Base-by-base conservation (phyloP, 2,113 vertebrate genomes). In the Megalops atlanticus region DNA sequence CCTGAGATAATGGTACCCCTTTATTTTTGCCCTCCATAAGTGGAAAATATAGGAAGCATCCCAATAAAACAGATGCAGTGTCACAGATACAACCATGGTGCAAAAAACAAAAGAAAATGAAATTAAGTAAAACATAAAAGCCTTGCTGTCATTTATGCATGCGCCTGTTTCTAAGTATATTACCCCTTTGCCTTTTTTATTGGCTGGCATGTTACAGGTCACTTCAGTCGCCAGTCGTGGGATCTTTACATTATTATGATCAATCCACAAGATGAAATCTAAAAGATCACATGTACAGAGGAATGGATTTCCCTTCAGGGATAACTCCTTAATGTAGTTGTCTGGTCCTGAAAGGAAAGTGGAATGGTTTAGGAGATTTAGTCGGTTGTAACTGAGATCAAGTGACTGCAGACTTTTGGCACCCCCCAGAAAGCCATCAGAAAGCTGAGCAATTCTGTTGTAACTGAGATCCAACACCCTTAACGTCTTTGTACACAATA, bases 11-110 rank as follows among this genome's bases (percentile, higher is more conserved):
- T 12, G 86, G 80, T 91, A 95, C 15, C 91, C 93, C 88, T 90
- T 90, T 1, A 93, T 12, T 77, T 90, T 94, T 0, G 89, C 92
- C 79, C 85, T 91, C 52, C 89, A 80, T 78, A 90, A 91, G n/a
- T 87, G 86, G n/a, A 93, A 89, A 39, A 92, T 85, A 33, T 94
- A 94, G 69, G 85, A 90, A 0, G 83, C 84, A 71, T 94, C 93
- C 94, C 94, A 96, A 85, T 94, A 94, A 90, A 95, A 96, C 39
- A 95, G 83, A 36, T 93, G 89, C 72, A 92, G 89, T 52, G 79
- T 83, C 45, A 93, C 86, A 2, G 89, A 77, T 0, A 89, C 84
- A 73, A 92, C 31, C 82, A 91, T 88, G 33, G 92, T 87, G 10
- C 16, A 14, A 11, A 91, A 49, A 81, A 95, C 88, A 71, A 92